Evolutionary conservation across 2,797 vertebrate genomes (phyloP).

Genomic region (Peromyscus aztecus): DNA sequence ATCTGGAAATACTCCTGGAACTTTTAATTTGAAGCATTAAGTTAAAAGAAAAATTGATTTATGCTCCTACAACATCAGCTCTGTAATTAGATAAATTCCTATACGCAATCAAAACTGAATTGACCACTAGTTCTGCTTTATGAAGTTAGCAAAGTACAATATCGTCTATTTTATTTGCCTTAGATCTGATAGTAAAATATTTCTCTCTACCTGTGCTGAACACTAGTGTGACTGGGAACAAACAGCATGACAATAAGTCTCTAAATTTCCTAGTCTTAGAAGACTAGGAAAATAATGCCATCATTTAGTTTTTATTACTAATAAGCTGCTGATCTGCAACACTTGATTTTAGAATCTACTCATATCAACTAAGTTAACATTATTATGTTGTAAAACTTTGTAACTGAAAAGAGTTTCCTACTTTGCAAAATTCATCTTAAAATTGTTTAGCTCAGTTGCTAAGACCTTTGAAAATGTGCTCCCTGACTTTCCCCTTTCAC

Average conservation of each 20-base stretch:
- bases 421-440: neutral
- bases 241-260: neutral
- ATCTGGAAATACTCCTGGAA: neutral
- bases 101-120: neutral
- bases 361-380: neutral
- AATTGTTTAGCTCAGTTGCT: neutral
- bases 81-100: neutral
- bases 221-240: neutral
- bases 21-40: neutral
- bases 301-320: neutral
- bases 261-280: conserved; percentile 1
- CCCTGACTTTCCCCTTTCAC: neutral
- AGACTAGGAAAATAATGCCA: neutral
- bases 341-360: neutral
- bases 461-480: neutral
- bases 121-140: neutral
- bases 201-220: neutral
- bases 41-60: neutral
- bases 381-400: neutral
- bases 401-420: neutral
- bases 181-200: neutral
- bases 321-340: neutral
- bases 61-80: neutral
- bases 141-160: neutral
- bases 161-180: neutral